Evolutionary conservation across 2,797 vertebrate genomes (phyloP).

Genomic region (Sebastes flavidus): DNA sequence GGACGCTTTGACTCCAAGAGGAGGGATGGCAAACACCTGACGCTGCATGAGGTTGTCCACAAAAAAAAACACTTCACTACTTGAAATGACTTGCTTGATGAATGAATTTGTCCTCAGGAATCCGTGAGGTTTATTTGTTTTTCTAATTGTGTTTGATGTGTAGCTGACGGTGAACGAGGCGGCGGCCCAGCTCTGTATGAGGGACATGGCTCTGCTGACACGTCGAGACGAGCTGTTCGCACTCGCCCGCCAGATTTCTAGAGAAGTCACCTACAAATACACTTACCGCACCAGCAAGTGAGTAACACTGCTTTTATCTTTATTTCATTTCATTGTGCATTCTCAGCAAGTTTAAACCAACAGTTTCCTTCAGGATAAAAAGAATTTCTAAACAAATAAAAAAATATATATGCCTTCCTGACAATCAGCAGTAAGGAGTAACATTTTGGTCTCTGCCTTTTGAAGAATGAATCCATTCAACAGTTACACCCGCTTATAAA

Average conservation of each 20-base stretch:
- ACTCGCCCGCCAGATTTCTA: slow-evolving; percentile 94
- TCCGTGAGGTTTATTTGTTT: neutral
- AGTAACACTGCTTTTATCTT: neutral
- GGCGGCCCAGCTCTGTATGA: slow-evolving; percentile 96
- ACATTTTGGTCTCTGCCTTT: neutral
- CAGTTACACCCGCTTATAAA: neutral
- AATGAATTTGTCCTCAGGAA: neutral
- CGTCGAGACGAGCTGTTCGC: slow-evolving; percentile 96
- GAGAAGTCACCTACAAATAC: slow-evolving; percentile 98
- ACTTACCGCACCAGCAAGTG: slow-evolving; percentile 97
- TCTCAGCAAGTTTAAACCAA: too few species aligned
- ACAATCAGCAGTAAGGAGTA: neutral
- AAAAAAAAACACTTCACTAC: neutral
- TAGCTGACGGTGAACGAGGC: slow-evolving; percentile 98
- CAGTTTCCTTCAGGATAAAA: too few species aligned
- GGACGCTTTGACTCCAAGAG: slow-evolving; percentile 98
- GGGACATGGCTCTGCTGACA: slow-evolving; percentile 92
- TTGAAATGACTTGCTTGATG: neutral
- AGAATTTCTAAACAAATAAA: too few species aligned
- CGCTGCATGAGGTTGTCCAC: slow-evolving; percentile 91
- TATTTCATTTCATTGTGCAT: too few species aligned
- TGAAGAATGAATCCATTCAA: neutral
- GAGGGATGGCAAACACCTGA: slow-evolving; percentile 96
- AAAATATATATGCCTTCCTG: too few species aligned
- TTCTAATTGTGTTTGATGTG: slow-evolving; percentile 46